Conservation (phyloP, 2,888 invertebrate genomes). For the Thecocarcelia acutangulata region DNA sequence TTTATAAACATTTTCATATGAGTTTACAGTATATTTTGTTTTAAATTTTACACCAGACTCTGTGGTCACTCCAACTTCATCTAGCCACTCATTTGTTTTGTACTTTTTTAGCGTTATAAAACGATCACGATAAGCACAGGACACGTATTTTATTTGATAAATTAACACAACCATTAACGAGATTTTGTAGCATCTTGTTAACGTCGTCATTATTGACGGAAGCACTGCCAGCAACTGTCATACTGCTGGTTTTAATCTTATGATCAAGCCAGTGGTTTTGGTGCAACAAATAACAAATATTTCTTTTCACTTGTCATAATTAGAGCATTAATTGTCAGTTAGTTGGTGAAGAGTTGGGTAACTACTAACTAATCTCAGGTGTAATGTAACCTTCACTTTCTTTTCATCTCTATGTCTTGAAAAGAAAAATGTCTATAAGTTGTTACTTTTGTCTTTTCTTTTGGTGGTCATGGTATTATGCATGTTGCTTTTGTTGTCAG, state of each 20-base stretch:
- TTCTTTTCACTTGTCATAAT: constrained; percentile 76
- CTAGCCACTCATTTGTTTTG: constrained; percentile 38
- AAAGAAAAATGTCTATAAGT: constrained; percentile 33
- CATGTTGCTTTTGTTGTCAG: constrained; percentile 8
- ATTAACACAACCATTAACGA: constrained; percentile 47
- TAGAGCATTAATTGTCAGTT: constrained; percentile 79
- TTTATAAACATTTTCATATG: constrained; percentile 72
- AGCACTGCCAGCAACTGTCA: constrained; percentile 73
- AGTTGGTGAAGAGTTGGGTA: constrained; percentile 66
- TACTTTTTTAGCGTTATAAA: constrained; percentile 73
- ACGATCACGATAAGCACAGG: constrained; percentile 54
- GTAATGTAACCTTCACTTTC: constrained; percentile 78
- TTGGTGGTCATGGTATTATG: constrained; percentile 51
- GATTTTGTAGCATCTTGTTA: constrained; percentile 48
- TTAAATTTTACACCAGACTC: constrained; percentile 47
- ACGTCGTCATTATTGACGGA: constrained; percentile 78
- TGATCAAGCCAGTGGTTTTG: constrained; percentile 33
- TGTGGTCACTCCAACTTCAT: constrained; percentile 32
- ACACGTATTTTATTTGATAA: constrained; percentile 11
- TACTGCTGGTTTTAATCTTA: constrained; percentile 25
- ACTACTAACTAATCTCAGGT: constrained; percentile 70
- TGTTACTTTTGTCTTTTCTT: not conserved
- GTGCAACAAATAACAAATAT: constrained; percentile 26
- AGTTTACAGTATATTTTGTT: constrained; percentile 54
- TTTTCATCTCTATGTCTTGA: constrained; percentile 28